A percentile compares a stretch with the other conserved stretches of the same genome.
phyloP scores from a whole-genome alignment of 2,888 invertebrate genomes.

The Mimumesa dahlbomi region DNA sequence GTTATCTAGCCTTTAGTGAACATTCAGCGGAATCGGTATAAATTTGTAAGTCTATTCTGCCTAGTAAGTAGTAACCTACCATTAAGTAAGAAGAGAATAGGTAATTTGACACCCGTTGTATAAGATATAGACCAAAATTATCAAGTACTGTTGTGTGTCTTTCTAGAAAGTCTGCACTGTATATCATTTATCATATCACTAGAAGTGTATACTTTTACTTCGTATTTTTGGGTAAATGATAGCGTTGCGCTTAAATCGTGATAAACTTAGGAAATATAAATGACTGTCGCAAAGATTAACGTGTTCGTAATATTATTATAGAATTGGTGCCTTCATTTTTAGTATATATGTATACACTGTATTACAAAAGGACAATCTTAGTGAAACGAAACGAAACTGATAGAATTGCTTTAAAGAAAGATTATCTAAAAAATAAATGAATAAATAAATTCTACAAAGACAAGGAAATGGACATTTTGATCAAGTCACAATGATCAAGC shows the following conservation, averaged over 20 bases:
- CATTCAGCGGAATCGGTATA: too few relatives aligned
- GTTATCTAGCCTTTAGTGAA: too few relatives aligned
- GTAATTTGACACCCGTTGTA: neutral
- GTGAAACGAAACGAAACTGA: too few relatives aligned
- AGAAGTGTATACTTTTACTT: neutral
- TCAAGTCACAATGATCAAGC: too few relatives aligned
- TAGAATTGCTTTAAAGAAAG: neutral
- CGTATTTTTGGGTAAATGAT: slow-evolving; percentile 15
- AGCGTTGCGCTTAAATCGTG: slow-evolving; percentile 4
- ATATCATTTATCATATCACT: neutral
- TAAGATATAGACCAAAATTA: neutral
- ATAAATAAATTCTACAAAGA: too few relatives aligned
- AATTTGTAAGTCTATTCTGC: too few relatives aligned
- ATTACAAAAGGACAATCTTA: too few relatives aligned
- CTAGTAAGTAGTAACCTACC: too few relatives aligned
- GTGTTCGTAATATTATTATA: neutral
- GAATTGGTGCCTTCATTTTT: slow-evolving; percentile 29
- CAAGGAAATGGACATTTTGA: too few relatives aligned
- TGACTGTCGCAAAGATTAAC: neutral
- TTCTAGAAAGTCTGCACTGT: slow-evolving; percentile 18
- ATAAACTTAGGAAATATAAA: slow-evolving; percentile 1
- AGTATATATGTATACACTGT: too few relatives aligned
- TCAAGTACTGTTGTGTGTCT: slow-evolving; percentile 16
- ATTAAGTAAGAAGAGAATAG: too few relatives aligned
- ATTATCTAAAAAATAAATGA: neutral